These are phyloP conservation scores for Neoscelio sp. DNA, from an alignment of 2,888 invertebrate genomes.

Conservation along the genomic window DNA sequence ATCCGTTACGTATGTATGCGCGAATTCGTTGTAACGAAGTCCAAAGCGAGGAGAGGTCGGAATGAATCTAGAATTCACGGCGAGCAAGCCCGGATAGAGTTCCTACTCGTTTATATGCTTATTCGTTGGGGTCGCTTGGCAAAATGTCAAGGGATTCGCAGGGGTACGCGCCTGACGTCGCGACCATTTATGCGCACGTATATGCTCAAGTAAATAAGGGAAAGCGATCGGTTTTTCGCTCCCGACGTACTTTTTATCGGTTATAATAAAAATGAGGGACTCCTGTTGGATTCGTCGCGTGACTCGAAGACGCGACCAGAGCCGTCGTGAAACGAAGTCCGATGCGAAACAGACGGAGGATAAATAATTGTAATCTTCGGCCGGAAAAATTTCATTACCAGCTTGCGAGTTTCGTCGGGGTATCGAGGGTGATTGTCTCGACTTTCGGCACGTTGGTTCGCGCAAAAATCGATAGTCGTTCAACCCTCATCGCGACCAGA, in stretches of 20 bases:
- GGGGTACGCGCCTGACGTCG: slow-evolving; percentile 70
- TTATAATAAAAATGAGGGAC: no score
- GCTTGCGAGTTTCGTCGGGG: no score
- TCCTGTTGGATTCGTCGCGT: no score
- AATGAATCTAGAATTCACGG: slow-evolving; percentile 4
- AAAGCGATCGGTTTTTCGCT: no score
- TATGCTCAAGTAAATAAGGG: no score
- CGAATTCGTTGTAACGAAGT: slow-evolving; percentile 3
- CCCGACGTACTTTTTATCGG: no score
- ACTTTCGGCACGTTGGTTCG: slow-evolving; percentile 19
- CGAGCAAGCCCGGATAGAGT: slow-evolving; percentile 57
- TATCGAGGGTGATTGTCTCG: slow-evolving; percentile 8
- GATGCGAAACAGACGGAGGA: no score
- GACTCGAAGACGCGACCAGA: no score
- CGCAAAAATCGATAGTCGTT: slow-evolving; percentile 66
- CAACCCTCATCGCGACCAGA: slow-evolving; percentile 67
- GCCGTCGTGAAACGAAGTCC: no score
- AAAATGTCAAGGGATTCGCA: slow-evolving; percentile 80
- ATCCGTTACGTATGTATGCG: no score
- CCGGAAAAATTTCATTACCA: no score
- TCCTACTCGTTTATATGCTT: slow-evolving; percentile 80
- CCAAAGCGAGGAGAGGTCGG: slow-evolving; percentile 1
- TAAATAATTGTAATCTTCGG: no score
- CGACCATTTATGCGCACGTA: slow-evolving; percentile 25
- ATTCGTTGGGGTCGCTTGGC: slow-evolving; percentile 80